Conservation (phyloP, 2,113 vertebrate species). For the Psammodynastes pulverulentus region DNA sequence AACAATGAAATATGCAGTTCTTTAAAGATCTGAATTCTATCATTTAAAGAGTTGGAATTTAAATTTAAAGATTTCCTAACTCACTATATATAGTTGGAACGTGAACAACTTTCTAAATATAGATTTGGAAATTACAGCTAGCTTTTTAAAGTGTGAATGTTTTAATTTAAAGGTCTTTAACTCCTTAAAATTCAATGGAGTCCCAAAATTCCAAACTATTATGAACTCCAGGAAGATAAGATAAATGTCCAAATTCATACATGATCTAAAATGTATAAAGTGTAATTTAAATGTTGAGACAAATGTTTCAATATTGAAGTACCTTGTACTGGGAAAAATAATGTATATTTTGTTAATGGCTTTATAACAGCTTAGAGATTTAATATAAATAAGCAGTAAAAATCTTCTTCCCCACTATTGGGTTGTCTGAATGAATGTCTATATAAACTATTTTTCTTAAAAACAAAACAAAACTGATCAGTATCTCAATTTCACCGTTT, state of each 20-base stretch:
- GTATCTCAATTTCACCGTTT: neutral
- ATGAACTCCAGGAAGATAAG: neutral
- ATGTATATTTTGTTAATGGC: neutral
- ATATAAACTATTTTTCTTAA: neutral
- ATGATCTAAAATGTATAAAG: neutral
- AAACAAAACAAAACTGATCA: neutral
- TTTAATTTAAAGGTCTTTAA: neutral
- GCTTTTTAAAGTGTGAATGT: neutral
- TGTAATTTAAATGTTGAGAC: neutral
- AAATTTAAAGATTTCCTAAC: neutral
- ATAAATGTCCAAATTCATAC: neutral
- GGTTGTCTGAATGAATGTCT: neutral
- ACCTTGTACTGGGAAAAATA: neutral
- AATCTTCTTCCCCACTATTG: neutral
- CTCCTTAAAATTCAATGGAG: neutral
- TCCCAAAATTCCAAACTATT: neutral
- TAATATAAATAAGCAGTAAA: neutral
- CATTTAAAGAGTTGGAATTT: neutral
- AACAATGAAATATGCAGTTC: neutral
- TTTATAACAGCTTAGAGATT: neutral
- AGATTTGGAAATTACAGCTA: neutral
- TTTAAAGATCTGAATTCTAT: neutral
- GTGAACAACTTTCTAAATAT: neutral
- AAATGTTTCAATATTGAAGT: neutral
- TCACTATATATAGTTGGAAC: neutral